These are phyloP conservation scores for Oedothorax gibbosus DNA, from an alignment of 1,140 invertebrate genomes.

Conservation along the genomic window DNA sequence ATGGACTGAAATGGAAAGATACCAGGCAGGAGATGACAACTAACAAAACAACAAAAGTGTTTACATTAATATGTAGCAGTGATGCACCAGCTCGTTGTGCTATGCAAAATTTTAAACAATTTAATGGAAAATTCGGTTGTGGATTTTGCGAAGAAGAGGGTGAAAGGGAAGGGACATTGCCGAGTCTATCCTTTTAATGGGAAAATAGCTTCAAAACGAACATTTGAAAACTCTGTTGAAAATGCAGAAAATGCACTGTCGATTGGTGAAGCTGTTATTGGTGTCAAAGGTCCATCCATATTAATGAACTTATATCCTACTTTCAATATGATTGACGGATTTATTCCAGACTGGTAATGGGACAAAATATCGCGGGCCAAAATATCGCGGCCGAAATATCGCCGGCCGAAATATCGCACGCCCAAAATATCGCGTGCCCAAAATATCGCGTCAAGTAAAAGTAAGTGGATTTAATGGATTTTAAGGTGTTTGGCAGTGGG, in stretches of 20 bases:
- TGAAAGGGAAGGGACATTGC: not conserved
- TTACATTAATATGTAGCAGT: not conserved
- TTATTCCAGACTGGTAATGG: too few species aligned
- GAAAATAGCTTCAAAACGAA: not conserved
- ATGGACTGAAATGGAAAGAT: not conserved
- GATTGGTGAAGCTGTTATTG: not conserved
- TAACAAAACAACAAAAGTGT: not conserved
- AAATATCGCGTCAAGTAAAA: too few species aligned
- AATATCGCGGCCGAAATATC: too few species aligned
- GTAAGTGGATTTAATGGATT: too few species aligned
- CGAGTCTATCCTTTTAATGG: not conserved
- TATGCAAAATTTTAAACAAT: constrained; percentile 12
- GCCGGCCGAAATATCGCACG: too few species aligned
- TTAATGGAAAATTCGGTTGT: not conserved
- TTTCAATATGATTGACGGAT: too few species aligned
- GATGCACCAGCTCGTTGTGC: constrained; percentile 11
- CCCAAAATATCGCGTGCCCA: too few species aligned
- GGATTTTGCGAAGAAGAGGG: constrained; percentile 18
- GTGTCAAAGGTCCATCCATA: not conserved
- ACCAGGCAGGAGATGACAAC: not conserved
- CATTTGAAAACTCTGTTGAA: constrained; percentile 5
- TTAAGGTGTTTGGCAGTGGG: too few species aligned
- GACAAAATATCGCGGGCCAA: too few species aligned
- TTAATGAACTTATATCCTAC: too few species aligned
- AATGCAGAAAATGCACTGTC: too few species aligned